Base-by-base conservation (phyloP, 2,888 invertebrate species). In the Ganaspis brasiliensis region DNA sequence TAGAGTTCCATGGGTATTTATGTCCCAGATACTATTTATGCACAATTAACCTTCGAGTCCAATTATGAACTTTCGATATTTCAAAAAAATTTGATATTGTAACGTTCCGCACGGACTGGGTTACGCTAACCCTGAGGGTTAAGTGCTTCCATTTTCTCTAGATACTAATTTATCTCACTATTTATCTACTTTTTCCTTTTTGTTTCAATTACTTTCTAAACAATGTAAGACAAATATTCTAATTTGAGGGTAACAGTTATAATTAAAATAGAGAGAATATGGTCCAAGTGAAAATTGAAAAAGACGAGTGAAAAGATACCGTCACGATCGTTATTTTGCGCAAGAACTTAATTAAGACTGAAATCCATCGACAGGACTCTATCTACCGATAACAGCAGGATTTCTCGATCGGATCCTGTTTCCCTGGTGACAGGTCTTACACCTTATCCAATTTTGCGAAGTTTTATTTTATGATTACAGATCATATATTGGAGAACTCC, bases 271-370 rank as follows among this genome's bases (percentile, higher is more conserved):
- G n/a, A n/a, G n/a, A n/a, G n/a, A n/a, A n/a, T n/a, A n/a, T n/a
- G n/a, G n/a, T n/a, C n/a, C n/a, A n/a, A n/a, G n/a, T 49, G 49
- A 40, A 45, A 45, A 31, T 31, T 12, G n/a, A 37, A 19, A 40
- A 31, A 63, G 56, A 57, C 24, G 31, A 35, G 26, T 72, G 21
- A 70, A 67, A 76, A 79, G 73, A 77, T 79, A 79, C 67, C 72
- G 52, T 16, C 74, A 56, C 61, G 45, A 52, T 57, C 24, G 57
- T 80, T 80, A 80, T 77, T 73, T 57, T 72, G 75, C 74, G 70
- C 76, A 77, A 79, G 70, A 74, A 79, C 79, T 79, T 79, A 81
- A 79, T 81, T 79, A 81, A 75, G 79, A 79, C 57, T 79, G 73
- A 61, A 75, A 75, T 79, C 75, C 74, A 79, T 80, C 80, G 72